Base-by-base conservation (phyloP, 2,113 vertebrate species). In the Menura novaehollandiae region DNA sequence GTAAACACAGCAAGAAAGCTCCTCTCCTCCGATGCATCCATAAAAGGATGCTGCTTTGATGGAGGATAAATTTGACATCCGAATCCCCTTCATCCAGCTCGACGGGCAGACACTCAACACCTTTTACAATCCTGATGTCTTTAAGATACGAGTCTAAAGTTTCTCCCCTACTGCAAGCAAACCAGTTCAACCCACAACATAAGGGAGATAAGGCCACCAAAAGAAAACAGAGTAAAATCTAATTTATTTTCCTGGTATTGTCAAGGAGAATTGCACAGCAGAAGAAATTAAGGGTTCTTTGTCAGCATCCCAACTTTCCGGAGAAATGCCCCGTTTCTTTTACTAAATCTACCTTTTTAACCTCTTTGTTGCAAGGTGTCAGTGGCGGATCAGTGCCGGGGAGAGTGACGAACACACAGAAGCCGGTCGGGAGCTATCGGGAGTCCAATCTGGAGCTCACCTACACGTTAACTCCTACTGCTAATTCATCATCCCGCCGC, bases 401-500 rank as follows among this genome's bases (percentile, higher is more conserved):
- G 82, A 89, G 76, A 76, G 80, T 94, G 96, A 97, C 91, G 97
- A 97, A 95, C 91, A 58, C 86, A 96, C 77, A 85, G 91, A 94
- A 59, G 96, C 94, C 2, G 59, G 82, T 30, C 64, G 8, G 92
- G 20, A 77, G 95, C 82, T 97, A 98, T 99, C 98, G 74, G 83
- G 85, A 68, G 32, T 93, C 87, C 76, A 84, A 99, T 99, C 99
- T 98, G 97, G 98, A 97, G 97, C 89, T 92, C 97, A 81, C 97
- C 96, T 96, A 89, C 58, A 93, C 18, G 97, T 94, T 93, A 95
- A 93, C 98, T 97, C 98, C 98, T 98, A 93, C 95, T 15, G 84
- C 97, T 98, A 98, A 98, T 98, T 99, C 99, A 99, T 99, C 98
- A 99, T 98, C 98, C 98, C 93, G 63, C 93, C 93, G 60, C 63